Percentiles rank a stretch among this genome's conserved stretches.
Evolutionary conservation across 1,140 invertebrate species (phyloP).

Genomic region (Medauroidea extradentata): DNA sequence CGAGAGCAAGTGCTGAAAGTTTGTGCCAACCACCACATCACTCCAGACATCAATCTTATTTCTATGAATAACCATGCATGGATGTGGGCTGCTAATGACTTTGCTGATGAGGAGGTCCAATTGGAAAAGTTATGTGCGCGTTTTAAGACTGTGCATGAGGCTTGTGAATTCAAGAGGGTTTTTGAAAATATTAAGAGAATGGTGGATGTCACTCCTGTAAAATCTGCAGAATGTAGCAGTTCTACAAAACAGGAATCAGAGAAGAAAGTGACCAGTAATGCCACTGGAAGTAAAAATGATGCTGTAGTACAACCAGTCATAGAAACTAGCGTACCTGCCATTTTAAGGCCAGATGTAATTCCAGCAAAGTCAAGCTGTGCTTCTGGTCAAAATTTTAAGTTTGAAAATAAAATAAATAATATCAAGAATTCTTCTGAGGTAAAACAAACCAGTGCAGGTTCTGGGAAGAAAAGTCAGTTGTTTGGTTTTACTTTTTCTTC

Average conservation of each 20-base stretch:
- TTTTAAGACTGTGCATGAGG: conserved; percentile 74
- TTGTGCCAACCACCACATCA: conserved; percentile 85
- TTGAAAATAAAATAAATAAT: conserved; percentile 20
- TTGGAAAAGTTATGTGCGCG: conserved; percentile 77
- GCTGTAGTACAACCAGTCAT: not conserved
- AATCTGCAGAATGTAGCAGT: not conserved
- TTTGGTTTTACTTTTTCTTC: conserved; percentile 42
- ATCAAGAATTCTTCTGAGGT: conserved; percentile 19
- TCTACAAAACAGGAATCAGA: too few species aligned
- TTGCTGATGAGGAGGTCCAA: conserved; percentile 73
- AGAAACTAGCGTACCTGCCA: conserved; percentile 3
- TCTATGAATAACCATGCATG: conserved; percentile 70
- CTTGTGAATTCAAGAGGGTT: conserved; percentile 57
- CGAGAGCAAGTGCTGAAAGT: conserved; percentile 84
- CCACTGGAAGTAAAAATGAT: not conserved
- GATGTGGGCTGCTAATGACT: conserved; percentile 82
- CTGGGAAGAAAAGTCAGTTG: conserved; percentile 58
- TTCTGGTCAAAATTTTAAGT: conserved; percentile 55
- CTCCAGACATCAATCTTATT: conserved; percentile 65
- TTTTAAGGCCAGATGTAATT: conserved; percentile 8
- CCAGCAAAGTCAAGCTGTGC: conserved; percentile 50
- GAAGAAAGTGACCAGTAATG: too few species aligned
- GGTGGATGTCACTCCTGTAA: conserved; percentile 6
- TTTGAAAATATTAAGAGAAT: conserved; percentile 55
- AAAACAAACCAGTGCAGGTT: conserved; percentile 28